Evolutionary conservation across 1,140 invertebrate species (phyloP).

Genomic region (Thaumatotibia leucotreta): DNA sequence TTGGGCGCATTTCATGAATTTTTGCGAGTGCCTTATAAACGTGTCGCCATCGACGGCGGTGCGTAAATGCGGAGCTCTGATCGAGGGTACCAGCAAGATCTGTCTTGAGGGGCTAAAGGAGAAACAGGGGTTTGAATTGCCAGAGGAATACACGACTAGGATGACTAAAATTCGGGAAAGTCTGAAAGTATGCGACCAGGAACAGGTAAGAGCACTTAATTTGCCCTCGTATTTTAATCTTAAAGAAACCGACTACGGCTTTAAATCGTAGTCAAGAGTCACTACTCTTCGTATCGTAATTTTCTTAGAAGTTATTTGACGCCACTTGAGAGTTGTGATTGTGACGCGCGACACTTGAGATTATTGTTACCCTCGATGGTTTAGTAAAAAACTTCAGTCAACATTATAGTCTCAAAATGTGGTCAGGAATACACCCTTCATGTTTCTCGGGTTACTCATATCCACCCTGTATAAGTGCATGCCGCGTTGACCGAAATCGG

Average conservation of each 20-base stretch:
- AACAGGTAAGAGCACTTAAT: slow-evolving; percentile 39
- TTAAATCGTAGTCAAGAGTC: neutral
- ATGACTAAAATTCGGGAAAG: slow-evolving; percentile 45
- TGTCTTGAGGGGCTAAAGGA: slow-evolving; percentile 54
- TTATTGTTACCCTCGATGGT: neutral
- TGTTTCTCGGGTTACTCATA: no score
- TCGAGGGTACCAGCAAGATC: slow-evolving; percentile 45
- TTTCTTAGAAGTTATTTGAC: no score
- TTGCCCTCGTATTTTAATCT: neutral
- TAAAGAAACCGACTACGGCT: neutral
- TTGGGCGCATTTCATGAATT: slow-evolving; percentile 56
- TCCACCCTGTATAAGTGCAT: no score
- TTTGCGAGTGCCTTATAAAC: slow-evolving; percentile 50
- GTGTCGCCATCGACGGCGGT: slow-evolving; percentile 55
- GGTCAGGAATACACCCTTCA: no score
- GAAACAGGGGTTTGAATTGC: slow-evolving; percentile 43
- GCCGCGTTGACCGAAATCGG: no score
- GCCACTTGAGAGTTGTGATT: no score
- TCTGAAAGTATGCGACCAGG: slow-evolving; percentile 38
- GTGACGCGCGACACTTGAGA: neutral
- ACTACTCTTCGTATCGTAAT: no score
- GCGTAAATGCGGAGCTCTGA: slow-evolving; percentile 48
- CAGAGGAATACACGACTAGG: slow-evolving; percentile 40
- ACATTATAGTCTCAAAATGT: neutral
- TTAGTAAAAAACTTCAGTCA: neutral